These are phyloP conservation scores for Cetonia aurata DNA, from an alignment of 2,888 invertebrate genomes.

Conservation along the genomic window DNA sequence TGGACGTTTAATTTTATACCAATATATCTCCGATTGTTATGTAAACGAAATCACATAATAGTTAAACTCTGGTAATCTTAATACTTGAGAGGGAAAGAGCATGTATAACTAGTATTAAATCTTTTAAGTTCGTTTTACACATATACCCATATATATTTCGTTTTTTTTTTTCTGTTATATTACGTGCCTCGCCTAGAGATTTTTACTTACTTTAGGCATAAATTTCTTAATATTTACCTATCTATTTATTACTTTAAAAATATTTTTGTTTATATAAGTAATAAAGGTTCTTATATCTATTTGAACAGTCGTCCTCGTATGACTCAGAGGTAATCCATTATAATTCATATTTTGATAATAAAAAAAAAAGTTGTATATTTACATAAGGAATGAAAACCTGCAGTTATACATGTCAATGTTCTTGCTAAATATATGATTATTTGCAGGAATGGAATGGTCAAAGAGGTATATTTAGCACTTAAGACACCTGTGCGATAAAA, in stretches of 20 bases:
- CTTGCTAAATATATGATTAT: slow-evolving; percentile 16
- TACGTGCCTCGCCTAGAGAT: slow-evolving; percentile 36
- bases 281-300: slow-evolving; percentile 25
- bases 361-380: slow-evolving; percentile 5
- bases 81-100: not conserved
- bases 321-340: slow-evolving; percentile 13
- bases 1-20: slow-evolving; percentile 4
- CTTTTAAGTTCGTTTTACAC: not conserved
- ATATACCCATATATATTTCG: slow-evolving; percentile 10
- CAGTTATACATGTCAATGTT: slow-evolving; percentile 26
- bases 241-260: slow-evolving; percentile 37
- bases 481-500: slow-evolving; percentile 15
- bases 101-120: not conserved
- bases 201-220: slow-evolving; percentile 35
- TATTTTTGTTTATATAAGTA: slow-evolving; percentile 36
- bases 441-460: slow-evolving; percentile 7
- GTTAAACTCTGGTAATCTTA: not conserved
- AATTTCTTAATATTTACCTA: slow-evolving; percentile 35
- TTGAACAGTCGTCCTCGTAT: slow-evolving; percentile 8
- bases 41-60: not conserved
- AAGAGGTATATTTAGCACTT: slow-evolving; percentile 11
- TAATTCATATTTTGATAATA: slow-evolving; percentile 25
- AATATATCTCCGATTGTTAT: slow-evolving; percentile 1
- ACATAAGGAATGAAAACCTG: slow-evolving; percentile 15
- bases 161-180: slow-evolving; percentile 21